Conservation (phyloP, 2,888 invertebrate genomes). For the Pinctada fucata region DNA sequence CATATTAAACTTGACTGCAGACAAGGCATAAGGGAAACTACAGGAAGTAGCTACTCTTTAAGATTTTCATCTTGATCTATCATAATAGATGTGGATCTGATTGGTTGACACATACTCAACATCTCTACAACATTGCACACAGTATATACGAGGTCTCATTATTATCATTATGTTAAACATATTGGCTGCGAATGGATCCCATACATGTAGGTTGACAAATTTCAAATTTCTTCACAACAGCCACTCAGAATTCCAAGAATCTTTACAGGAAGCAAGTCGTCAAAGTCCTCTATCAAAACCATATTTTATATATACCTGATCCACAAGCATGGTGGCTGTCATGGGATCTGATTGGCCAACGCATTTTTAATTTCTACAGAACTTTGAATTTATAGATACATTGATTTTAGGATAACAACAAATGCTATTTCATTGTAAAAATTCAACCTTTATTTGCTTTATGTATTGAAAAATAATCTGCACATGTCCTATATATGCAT, state of each 20-base stretch:
- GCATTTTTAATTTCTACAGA: slow-evolving; percentile 1
- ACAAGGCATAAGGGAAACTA: too few species aligned
- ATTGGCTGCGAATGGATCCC: not conserved
- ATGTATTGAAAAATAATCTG: too few species aligned
- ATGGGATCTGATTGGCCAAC: slow-evolving; percentile 12
- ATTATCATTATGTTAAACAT: not conserved
- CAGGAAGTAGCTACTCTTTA: too few species aligned
- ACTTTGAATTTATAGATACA: too few species aligned
- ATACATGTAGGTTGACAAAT: not conserved
- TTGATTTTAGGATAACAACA: too few species aligned
- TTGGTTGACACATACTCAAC: not conserved
- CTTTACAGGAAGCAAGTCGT: not conserved
- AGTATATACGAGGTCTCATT: too few species aligned
- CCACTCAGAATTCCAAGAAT: not conserved
- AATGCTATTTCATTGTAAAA: too few species aligned
- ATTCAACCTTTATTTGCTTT: too few species aligned
- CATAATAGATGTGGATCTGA: not conserved
- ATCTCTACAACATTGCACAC: not conserved
- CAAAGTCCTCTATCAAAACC: not conserved
- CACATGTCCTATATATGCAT: too few species aligned
- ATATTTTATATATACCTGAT: not conserved
- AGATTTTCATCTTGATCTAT: not conserved
- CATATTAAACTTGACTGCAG: too few species aligned
- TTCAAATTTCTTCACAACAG: not conserved
- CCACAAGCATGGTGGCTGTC: slow-evolving; percentile 40